Base-by-base conservation (phyloP, 1,140 invertebrate genomes). In the Oncopodura yosiiana region DNA sequence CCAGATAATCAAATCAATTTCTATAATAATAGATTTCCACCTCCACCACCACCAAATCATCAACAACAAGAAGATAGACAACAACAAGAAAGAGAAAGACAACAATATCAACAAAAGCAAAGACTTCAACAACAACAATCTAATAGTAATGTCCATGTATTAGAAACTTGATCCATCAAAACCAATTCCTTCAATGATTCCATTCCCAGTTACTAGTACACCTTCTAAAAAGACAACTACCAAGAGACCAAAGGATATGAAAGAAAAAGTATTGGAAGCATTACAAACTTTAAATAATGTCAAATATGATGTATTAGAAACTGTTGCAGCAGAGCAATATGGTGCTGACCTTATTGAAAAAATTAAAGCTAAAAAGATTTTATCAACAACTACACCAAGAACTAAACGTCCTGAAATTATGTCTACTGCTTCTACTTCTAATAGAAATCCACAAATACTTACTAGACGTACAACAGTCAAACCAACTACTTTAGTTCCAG, bases 261-360 rank as follows among this genome's bases (percentile, higher is more conserved):
- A 60, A 37, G 52, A 52, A 19, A 51, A 49, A 39, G 29, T 64
- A 4, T 45, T 61, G 9, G 26, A 58, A 43, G 62, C 62, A 9
- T 34, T 64, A 18, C 52, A 61, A 42, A 59, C 59, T 11, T 32
- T 64, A 16, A 61, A 48, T 27, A 56, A 52, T 6, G 59, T 54
- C 1, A 61, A 59, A 24, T 46, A 36, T 27, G 57, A 64, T 16
- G 45, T 53, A 14, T 53, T 64, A 11, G 49, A 64, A 42, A 56
- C 55, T 12, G 39, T 64, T 3, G 58, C 53, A 8, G 41, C 23
- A 11, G 62, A 64, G 16, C 29, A 59, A 23, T 62, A 42, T 29
- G 56, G 60, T 27, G 16, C 43, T 21, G 51, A 58, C 9, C 27
- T 54, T 21, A 29, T 52, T 27, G 46, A 53, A 16, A 45, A 29